Conservation (phyloP, 64 coral and sea anemone species). For the Pocillopora verrucosa region DNA sequence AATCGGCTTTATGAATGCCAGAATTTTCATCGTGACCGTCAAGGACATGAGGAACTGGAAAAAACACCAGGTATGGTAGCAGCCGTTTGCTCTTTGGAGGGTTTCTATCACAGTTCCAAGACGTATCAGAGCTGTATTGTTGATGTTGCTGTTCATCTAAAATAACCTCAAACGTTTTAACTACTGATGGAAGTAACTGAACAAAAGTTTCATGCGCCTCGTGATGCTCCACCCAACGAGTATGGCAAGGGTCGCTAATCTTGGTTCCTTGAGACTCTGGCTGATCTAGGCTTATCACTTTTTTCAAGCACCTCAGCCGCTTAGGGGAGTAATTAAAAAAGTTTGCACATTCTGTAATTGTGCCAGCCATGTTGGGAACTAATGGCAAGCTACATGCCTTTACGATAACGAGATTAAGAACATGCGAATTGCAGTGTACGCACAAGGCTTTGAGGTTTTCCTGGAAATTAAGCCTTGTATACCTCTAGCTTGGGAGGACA, state of each 20-base stretch:
- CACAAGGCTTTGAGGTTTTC: slow-evolving; percentile 28
- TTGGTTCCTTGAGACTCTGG: not conserved
- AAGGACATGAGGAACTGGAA: slow-evolving; percentile 55
- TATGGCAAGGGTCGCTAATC: slow-evolving; percentile 33
- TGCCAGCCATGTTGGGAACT: slow-evolving; percentile 58
- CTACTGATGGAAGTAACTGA: slow-evolving; percentile 33
- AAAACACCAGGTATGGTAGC: slow-evolving; percentile 21
- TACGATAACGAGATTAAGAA: slow-evolving; percentile 56
- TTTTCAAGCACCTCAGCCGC: slow-evolving; percentile 48
- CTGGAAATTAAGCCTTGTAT: slow-evolving; percentile 40
- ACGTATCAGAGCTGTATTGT: not conserved
- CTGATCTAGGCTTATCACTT: slow-evolving; percentile 15
- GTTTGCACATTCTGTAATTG: slow-evolving; percentile 21
- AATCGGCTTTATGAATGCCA: slow-evolving; percentile 39
- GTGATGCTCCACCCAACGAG: slow-evolving; percentile 36
- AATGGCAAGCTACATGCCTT: slow-evolving; percentile 29
- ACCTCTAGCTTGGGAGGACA: slow-evolving; percentile 44
- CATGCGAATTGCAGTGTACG: slow-evolving; percentile 49
- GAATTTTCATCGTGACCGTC: slow-evolving; percentile 49
- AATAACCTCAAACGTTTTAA: slow-evolving; percentile 43
- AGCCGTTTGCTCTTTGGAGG: slow-evolving; percentile 13
- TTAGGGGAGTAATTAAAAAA: slow-evolving; percentile 71
- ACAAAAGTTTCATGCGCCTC: slow-evolving; percentile 34
- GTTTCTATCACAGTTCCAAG: slow-evolving; percentile 54
- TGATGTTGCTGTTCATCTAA: slow-evolving; percentile 10